These are phyloP conservation scores for Botia almorhae DNA, from an alignment of 2,797 vertebrate genomes.

Conservation along the genomic window DNA sequence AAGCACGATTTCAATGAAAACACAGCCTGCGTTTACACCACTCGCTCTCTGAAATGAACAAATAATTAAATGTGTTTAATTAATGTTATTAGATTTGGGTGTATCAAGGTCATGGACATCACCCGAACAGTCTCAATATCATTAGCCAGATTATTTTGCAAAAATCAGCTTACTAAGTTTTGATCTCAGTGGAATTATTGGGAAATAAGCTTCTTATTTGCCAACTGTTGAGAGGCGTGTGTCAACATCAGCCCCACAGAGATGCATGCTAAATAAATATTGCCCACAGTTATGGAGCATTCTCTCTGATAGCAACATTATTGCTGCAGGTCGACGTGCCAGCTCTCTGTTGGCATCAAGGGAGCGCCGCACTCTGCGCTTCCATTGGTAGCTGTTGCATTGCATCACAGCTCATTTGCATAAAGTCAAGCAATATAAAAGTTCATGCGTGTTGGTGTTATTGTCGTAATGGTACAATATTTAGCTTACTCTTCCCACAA, in stretches of 20 bases:
- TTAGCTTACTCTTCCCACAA: constrained; percentile 85
- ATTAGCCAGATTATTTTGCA: background rate
- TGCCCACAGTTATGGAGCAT: background rate
- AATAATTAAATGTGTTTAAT: background rate
- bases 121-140: background rate
- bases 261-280: background rate
- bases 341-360: too few species aligned
- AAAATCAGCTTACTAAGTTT: background rate
- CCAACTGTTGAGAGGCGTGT: background rate
- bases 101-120: background rate
- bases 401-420: too few species aligned
- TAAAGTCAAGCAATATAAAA: background rate
- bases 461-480: too few species aligned
- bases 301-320: background rate
- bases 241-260: background rate
- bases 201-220: background rate
- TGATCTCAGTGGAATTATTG: background rate
- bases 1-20: constrained; percentile 87
- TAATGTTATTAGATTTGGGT: background rate
- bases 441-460: background rate
- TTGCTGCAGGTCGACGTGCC: background rate
- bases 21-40: constrained; percentile 84
- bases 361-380: too few species aligned
- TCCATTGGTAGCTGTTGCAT: too few species aligned
- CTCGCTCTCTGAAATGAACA: constrained; percentile 74